Evolutionary conservation across 2,797 vertebrate species (phyloP), one percentile per base, ranked within the genome.

Genomic region (Chelmon rostratus): DNA sequence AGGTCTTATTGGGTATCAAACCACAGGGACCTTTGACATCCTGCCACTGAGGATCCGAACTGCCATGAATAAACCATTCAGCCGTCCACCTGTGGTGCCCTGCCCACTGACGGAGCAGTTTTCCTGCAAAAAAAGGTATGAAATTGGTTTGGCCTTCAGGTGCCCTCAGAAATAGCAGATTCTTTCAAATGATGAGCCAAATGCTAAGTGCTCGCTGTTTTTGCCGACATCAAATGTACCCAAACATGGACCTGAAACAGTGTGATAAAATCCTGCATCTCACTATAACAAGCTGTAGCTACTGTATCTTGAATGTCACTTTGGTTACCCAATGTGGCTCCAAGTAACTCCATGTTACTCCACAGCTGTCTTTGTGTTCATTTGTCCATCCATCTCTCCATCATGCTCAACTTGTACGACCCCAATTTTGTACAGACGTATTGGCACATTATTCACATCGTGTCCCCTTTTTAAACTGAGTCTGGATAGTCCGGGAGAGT

Each of bases 41-140:
- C 56, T 74, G 67, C 47, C 44, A 40, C 57, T 11, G 74, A 83
- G 58, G 33, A 77, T 71, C 66, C 50, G 69, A 33, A 3, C 33
- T 54, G 19, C 28, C 70, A 87, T 89, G 80, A 86, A 91, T 91
- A 89, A 91, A 89, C 56, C 85, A 89, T 85, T 73, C 47, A 63
- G 65, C 64, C 76, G 72, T 64, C 79, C 73, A 84, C 63, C 73
- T 83, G 75, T 52, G 66, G 42, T 16, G 38, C 64, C 62, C 73
- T 71, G 64, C 68, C 72, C 37, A 81, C 74, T 70, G 63, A 82
- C 49, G 62, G 68, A 73, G 74, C 70, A 52, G 78, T 66, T 78
- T 79, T 54, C 10, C 44, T 28, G 63, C 40, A 58, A 67, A 76
- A 81, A 81, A 62, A 37, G 21, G 57, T 53, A 56, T 65, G 57